phyloP scores from a whole-genome alignment of 2,797 vertebrate genomes.

The Schizothorax lantsangensis region DNA sequence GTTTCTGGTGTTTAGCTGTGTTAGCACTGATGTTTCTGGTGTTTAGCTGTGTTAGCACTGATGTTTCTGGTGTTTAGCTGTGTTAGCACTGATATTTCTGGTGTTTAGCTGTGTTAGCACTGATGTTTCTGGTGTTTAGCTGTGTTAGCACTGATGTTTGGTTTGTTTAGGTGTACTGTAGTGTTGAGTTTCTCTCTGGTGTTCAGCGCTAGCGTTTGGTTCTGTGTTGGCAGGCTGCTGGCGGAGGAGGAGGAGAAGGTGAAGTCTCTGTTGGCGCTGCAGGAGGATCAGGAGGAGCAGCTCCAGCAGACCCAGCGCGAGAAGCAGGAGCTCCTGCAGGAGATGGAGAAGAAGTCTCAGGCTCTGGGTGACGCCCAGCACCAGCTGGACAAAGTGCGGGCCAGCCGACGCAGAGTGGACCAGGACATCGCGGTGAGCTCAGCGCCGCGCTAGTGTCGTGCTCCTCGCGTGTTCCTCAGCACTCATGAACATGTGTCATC shows the following conservation, averaged over 20 bases:
- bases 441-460: not conserved
- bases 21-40: not conserved
- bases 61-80: not conserved
- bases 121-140: not conserved
- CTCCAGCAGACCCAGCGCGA: slow-evolving; percentile 82
- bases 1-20: not conserved
- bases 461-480: not conserved
- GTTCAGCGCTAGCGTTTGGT: not conserved
- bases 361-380: slow-evolving; percentile 81
- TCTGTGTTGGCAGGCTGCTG: slow-evolving; percentile 74
- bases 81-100: not conserved
- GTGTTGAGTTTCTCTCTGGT: not conserved
- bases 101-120: not conserved
- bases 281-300: slow-evolving; percentile 85
- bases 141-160: not conserved
- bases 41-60: not conserved
- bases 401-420: slow-evolving; percentile 82
- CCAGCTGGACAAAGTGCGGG: slow-evolving; percentile 85
- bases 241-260: slow-evolving; percentile 86
- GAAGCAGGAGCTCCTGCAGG: slow-evolving; percentile 83
- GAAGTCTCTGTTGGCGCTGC: slow-evolving; percentile 81
- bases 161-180: not conserved
- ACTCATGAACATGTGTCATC: not conserved
- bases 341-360: slow-evolving; percentile 84
- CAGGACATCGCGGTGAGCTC: slow-evolving; percentile 82